Base-by-base conservation (phyloP, 2,888 invertebrate species). In the Agrotis puta region DNA sequence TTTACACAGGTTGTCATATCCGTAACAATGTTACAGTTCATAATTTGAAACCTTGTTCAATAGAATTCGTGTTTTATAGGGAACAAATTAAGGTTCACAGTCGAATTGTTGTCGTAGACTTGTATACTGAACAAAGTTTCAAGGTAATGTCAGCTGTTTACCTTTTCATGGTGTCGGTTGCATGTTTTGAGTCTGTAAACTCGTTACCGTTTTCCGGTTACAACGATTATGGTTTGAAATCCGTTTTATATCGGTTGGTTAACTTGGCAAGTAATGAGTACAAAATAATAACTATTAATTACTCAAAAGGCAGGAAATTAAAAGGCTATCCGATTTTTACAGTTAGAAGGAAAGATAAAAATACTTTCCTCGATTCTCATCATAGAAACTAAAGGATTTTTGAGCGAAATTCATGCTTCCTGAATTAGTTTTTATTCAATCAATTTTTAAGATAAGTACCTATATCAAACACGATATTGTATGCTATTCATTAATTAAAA, bases 1-100 rank as follows among this genome's bases (percentile, higher is more conserved):
- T 88, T 88, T 88, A 85, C 73, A 85, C 85, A 87, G 84, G 81
- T 82, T 85, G 83, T 79, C 62, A 53, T 54, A 67, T 54, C 65
- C 33, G 48, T 64, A 57, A n/a, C 33, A 62, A 48, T 27, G 51
- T 64, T 24, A 64, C 53, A 66, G 48, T 68, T 70, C 13, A 51
- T 14, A 48, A 66, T 20, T n/a, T n/a, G n/a, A 13, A 24, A 33
- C 24, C 11, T 48, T 62, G 62, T 67, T n/a, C 48, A 64, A 45
- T 45, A n/a, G 16, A 84, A 74, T 73, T 27, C 57, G 50, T 18
- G 73, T 74, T 51, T 74, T 81, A 70, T 70, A 50, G 0, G 1
- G 4, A 69, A 22, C 14, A n/a, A 0, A 2, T 20, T 72, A 84
- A 59, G 76, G 69, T 16, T 56, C 61, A 71, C 43, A 74, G 22